phyloP scores from a whole-genome alignment of 2,888 invertebrate species.

The Cecidostiba fungosa region DNA sequence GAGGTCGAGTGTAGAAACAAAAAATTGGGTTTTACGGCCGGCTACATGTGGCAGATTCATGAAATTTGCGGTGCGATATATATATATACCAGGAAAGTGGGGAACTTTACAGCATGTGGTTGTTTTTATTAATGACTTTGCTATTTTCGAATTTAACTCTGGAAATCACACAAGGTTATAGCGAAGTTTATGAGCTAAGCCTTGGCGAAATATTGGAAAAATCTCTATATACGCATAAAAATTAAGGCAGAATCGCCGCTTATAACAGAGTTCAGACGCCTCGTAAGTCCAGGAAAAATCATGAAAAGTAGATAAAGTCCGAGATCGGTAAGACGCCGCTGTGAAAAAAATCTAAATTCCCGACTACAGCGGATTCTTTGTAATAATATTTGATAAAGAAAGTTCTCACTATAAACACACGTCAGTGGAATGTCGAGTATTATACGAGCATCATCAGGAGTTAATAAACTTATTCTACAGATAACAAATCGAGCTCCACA shows the following conservation, averaged over 20 bases:
- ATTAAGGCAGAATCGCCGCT: neutral
- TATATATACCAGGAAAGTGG: too few relatives aligned
- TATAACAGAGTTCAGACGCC: neutral
- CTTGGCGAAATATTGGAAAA: neutral
- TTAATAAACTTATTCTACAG: neutral
- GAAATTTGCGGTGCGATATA: too few relatives aligned
- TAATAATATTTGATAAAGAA: constrained; percentile 3
- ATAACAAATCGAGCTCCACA: too few relatives aligned
- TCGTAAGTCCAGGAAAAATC: neutral
- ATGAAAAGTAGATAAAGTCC: neutral
- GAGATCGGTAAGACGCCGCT: constrained; percentile 5
- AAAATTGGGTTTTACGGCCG: neutral
- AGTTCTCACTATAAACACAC: neutral
- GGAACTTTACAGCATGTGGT: too few relatives aligned
- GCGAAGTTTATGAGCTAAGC: neutral
- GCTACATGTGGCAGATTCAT: neutral
- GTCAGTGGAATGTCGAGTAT: neutral
- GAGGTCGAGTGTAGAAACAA: neutral
- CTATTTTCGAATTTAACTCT: neutral
- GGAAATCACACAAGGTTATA: neutral
- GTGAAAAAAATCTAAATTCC: neutral
- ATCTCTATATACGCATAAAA: neutral
- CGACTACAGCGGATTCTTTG: neutral
- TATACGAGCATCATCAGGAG: neutral
- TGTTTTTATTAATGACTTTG: neutral